These are phyloP conservation scores for Patella ulyssiponensis DNA, from an alignment of 2,888 invertebrate species.

Conservation along the genomic window DNA sequence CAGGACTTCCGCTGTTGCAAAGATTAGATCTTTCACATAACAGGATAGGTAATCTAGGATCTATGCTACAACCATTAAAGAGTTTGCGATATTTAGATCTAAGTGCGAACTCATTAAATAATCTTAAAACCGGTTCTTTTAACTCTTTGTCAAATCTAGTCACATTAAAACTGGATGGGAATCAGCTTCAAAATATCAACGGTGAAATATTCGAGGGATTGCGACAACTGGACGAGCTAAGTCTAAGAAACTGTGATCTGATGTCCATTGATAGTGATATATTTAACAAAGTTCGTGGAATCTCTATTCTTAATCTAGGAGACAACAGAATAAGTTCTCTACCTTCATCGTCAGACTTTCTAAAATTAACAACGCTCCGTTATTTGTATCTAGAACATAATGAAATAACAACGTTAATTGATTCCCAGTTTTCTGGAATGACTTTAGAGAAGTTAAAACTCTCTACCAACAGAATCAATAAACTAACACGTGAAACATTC, in stretches of 20 bases:
- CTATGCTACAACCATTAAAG: constrained; percentile 41
- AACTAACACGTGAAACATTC: constrained; percentile 42
- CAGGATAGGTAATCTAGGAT: constrained; percentile 38
- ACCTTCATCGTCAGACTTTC: constrained; percentile 43
- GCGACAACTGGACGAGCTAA: constrained; percentile 42
- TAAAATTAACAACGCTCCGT: constrained; percentile 42
- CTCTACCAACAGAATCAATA: constrained; percentile 51
- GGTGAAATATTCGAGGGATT: constrained; percentile 51
- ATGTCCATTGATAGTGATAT: constrained; percentile 48
- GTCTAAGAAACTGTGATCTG: constrained; percentile 48
- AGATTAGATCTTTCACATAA: constrained; percentile 55
- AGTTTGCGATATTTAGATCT: constrained; percentile 47
- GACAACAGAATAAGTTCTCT: constrained; percentile 49
- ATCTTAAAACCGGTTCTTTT: constrained; percentile 47
- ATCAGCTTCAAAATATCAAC: constrained; percentile 46
- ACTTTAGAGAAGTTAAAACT: constrained; percentile 49
- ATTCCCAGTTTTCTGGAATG: constrained; percentile 51
- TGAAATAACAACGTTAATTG: constrained; percentile 39
- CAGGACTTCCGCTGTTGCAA: constrained; percentile 40
- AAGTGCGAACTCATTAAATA: constrained; percentile 42
- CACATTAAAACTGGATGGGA: constrained; percentile 48
- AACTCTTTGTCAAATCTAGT: constrained; percentile 41
- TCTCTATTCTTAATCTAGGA: constrained; percentile 51
- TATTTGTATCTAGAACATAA: constrained; percentile 52
- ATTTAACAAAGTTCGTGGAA: constrained; percentile 41